Conservation (phyloP, 1,140 invertebrate genomes). For the Eubasilissa regina region DNA sequence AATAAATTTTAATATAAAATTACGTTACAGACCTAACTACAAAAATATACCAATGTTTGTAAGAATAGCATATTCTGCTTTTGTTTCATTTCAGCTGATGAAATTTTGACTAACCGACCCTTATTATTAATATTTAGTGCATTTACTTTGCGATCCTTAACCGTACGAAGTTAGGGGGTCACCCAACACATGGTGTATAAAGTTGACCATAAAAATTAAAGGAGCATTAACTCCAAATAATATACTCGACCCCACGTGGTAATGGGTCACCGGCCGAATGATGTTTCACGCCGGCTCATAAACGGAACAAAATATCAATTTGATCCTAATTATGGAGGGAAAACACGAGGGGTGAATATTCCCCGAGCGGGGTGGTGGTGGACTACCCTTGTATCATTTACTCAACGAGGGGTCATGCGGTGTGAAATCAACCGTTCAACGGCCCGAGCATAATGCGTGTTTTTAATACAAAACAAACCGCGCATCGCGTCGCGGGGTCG, state of each 20-base stretch:
- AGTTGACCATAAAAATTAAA: constrained; percentile 21
- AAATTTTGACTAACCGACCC: too few relatives aligned
- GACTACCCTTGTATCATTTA: constrained; percentile 35
- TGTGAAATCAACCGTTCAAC: constrained; percentile 41
- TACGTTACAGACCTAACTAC: too few relatives aligned
- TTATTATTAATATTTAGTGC: too few relatives aligned
- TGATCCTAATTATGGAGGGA: constrained; percentile 56
- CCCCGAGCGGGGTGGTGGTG: constrained; percentile 3
- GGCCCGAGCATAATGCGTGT: constrained; percentile 1
- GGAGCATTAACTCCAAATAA: constrained; percentile 18
- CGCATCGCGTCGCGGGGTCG: background rate
- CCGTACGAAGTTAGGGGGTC: too few relatives aligned
- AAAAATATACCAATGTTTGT: too few relatives aligned
- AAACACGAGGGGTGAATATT: constrained; percentile 40
- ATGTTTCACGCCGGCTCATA: constrained; percentile 27
- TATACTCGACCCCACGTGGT: background rate
- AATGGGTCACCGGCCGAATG: constrained; percentile 17
- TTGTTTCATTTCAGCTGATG: too few relatives aligned
- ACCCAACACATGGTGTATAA: background rate
- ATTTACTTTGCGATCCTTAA: too few relatives aligned
- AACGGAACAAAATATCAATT: constrained; percentile 55
- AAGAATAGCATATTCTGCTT: too few relatives aligned
- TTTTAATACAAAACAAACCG: constrained; percentile 5
- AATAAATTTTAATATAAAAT: background rate
- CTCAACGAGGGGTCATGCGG: constrained; percentile 18